A percentile compares a stretch with the other conserved stretches of the same genome.
phyloP scores from a whole-genome alignment of 2,113 vertebrate genomes.

The Ranitomeya imitator region DNA sequence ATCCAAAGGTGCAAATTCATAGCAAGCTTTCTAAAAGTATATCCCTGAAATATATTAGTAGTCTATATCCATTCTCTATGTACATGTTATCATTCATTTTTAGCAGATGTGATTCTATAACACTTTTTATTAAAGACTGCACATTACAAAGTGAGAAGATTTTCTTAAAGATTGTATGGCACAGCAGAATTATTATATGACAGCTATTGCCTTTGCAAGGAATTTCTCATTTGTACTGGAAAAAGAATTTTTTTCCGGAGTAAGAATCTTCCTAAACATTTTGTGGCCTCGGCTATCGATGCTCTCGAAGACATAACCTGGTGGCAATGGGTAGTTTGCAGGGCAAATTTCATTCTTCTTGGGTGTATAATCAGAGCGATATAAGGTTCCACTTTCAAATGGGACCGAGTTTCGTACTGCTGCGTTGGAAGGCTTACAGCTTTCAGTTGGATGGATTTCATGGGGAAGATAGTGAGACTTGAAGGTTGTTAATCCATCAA shows the following conservation, averaged over 20 bases:
- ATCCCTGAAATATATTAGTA: neutral
- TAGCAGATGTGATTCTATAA: neutral
- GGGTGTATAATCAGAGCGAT: slow-evolving; percentile 71
- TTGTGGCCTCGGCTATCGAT: slow-evolving; percentile 76
- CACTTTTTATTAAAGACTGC: neutral
- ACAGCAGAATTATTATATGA: slow-evolving; percentile 55
- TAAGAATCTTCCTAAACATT: slow-evolving; percentile 71
- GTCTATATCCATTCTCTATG: neutral
- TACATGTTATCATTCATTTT: neutral
- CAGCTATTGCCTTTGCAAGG: slow-evolving; percentile 64
- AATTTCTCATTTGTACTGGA: slow-evolving; percentile 27
- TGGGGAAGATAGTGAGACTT: slow-evolving; percentile 77
- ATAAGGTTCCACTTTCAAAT: slow-evolving; percentile 74
- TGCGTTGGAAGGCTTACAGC: slow-evolving; percentile 70
- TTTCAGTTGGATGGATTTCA: slow-evolving; percentile 65
- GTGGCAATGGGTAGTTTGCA: slow-evolving; percentile 68
- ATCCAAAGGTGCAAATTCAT: neutral
- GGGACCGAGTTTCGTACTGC: slow-evolving; percentile 59
- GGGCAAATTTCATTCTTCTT: slow-evolving; percentile 77
- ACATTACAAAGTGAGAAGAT: neutral
- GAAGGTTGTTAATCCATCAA: slow-evolving; percentile 80
- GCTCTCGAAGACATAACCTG: slow-evolving; percentile 75
- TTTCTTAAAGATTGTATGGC: neutral
- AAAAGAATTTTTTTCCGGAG: slow-evolving; percentile 57
- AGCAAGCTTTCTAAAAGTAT: neutral